Evolutionary conservation across 2,797 vertebrate species (phyloP), one percentile per base, ranked within the genome.

Genomic region (Lepus oiostolus): DNA sequence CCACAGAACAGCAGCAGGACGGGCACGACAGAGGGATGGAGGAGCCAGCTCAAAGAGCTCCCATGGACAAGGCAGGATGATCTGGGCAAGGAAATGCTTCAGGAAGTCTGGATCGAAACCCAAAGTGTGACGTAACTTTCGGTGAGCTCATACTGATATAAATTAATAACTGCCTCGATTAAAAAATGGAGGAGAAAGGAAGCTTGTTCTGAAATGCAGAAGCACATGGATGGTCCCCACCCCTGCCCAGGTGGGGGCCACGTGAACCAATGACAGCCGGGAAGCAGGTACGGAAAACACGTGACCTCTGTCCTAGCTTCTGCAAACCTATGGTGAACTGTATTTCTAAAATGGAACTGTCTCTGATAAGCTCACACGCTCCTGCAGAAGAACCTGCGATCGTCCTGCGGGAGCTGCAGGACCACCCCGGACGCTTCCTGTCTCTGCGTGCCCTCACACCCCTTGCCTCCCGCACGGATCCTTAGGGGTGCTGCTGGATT

Each of bases 121-220:
- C 77, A 38, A 63, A 63, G 65, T 60, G 70, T 6, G 68, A 79
- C 79, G 50, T 80, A 80, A 90, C 28, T 35, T 83, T 3, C 67
- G 22, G 0, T 4, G 30, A 60, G 16, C 58, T 5, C 38, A 38
- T 50, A 85, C 1, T 62, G 38, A 85, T 54, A 85, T 21, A 74
- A 81, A 21, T 47, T 58, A 79, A 58, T 14, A 58, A 58, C 13
- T 58, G 17, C 13, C 10, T 58, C 52, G 12, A 16, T 17, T 58
- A 17, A 58, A 60, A 85, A 32, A 13, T 42, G 14, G 1, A 3
- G 14, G 58, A 47, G 7, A 60, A 87, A 47, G 1, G 38, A 85
- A 90, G 52, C 76, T 83, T 35, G n/a, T 67, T 67, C 42, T 62
- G 38, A 58, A 92, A 80, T 81, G 5, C 77, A 68, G 76, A 80